These are phyloP conservation scores for Hipparchia sbordonii DNA, from an alignment of 2,888 invertebrate species.

Conservation along the genomic window DNA sequence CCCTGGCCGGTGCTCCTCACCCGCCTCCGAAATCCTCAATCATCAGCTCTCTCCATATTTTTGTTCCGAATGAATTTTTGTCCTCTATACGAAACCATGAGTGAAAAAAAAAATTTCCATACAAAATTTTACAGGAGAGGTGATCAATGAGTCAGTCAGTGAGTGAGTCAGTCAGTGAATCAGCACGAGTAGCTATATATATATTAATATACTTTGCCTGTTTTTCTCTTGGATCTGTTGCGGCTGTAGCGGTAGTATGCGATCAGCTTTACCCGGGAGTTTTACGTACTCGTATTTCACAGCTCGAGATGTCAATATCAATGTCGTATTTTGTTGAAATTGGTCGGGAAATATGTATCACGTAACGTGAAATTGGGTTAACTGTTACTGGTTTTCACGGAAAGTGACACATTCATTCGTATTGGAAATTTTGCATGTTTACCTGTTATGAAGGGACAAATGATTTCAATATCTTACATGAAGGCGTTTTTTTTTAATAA, in stretches of 20 bases:
- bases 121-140: too few relatives aligned
- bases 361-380: constrained; percentile 11
- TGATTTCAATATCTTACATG: too few relatives aligned
- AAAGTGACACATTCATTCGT: constrained; percentile 8
- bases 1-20: too few relatives aligned
- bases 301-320: constrained; percentile 41
- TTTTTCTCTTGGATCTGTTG: not conserved
- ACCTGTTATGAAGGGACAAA: not conserved
- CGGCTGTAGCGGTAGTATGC: not conserved
- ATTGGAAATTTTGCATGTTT: not conserved
- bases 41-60: too few relatives aligned
- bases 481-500: too few relatives aligned
- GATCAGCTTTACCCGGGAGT: constrained; percentile 4
- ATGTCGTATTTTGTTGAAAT: constrained; percentile 37
- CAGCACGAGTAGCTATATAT: too few relatives aligned
- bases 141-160: too few relatives aligned
- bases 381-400: constrained; percentile 13
- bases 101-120: too few relatives aligned
- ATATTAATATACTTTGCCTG: not conserved
- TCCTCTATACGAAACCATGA: too few relatives aligned
- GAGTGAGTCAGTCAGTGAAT: too few relatives aligned
- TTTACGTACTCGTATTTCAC: constrained; percentile 37
- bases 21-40: too few relatives aligned
- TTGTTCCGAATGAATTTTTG: too few relatives aligned
- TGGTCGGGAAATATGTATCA: constrained; percentile 16